phyloP scores from a whole-genome alignment of 2,113 vertebrate genomes.

The Plectropomus leopardus region DNA sequence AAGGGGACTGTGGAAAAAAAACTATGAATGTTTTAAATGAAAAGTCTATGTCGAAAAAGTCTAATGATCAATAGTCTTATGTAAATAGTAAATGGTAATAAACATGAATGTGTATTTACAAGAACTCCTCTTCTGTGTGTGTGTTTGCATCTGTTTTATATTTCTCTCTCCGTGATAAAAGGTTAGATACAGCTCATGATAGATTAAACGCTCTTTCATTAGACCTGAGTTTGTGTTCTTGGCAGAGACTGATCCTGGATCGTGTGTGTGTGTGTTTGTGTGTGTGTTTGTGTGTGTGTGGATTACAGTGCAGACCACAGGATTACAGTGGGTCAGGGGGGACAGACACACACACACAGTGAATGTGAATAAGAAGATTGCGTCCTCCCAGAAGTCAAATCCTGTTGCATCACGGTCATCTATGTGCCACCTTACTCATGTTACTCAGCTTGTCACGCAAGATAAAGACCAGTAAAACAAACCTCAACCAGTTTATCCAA shows the following conservation, averaged over 20 bases:
- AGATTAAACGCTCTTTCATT: constrained; percentile 27
- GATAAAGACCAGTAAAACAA: neutral
- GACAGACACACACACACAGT: constrained; percentile 37
- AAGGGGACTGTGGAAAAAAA: constrained; percentile 71
- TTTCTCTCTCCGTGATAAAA: neutral
- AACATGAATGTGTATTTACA: constrained; percentile 87
- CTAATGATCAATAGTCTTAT: constrained; percentile 79
- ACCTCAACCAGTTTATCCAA: neutral
- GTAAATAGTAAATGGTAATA: constrained; percentile 83
- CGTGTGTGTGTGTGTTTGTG: constrained; percentile 25
- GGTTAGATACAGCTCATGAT: constrained; percentile 23
- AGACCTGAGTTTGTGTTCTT: constrained; percentile 32
- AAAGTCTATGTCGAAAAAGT: constrained; percentile 80
- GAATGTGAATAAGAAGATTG: constrained; percentile 71
- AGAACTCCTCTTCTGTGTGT: constrained; percentile 26
- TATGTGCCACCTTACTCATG: constrained; percentile 45
- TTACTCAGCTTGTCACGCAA: constrained; percentile 48
- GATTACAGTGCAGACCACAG: constrained; percentile 62
- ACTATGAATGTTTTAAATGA: constrained; percentile 84
- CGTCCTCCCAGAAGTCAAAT: constrained; percentile 66
- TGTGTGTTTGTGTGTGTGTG: constrained; percentile 34
- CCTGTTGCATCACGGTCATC: constrained; percentile 67
- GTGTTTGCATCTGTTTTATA: neutral
- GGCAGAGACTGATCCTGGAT: constrained; percentile 6
- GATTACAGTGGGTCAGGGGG: constrained; percentile 65